phyloP scores from a whole-genome alignment of 2,888 invertebrate genomes.

The Drosophila subquinaria region DNA sequence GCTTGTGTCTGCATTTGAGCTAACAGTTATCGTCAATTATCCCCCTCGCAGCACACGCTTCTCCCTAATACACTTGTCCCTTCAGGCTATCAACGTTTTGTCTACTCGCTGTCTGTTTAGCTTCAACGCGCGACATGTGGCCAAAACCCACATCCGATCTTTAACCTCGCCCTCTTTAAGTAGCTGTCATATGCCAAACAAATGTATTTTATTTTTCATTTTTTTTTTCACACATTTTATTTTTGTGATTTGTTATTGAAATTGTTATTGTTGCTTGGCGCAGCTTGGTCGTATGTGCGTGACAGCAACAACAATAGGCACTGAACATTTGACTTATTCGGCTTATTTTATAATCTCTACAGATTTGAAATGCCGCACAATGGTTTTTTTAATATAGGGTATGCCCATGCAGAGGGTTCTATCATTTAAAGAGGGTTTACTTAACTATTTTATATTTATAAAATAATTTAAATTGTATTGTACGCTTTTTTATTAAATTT shows the following conservation, averaged over 20 bases:
- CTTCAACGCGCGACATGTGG: conserved; percentile 28
- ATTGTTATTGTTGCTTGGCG: conserved; percentile 63
- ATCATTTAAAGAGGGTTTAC: background rate
- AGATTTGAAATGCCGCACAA: conserved; percentile 41
- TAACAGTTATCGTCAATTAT: conserved; percentile 21
- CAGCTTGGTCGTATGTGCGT: conserved; percentile 45
- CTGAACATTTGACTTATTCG: conserved; percentile 41
- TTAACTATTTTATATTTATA: too few species aligned
- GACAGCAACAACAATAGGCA: conserved; percentile 45
- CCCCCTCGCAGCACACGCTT: background rate
- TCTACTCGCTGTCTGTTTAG: conserved; percentile 53
- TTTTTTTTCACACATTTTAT: conserved; percentile 12
- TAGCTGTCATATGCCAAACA: conserved; percentile 59
- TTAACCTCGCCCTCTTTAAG: conserved; percentile 24
- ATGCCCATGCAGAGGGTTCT: background rate
- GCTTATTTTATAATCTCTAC: conserved; percentile 72
- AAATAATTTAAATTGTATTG: too few species aligned
- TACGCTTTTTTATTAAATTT: background rate
- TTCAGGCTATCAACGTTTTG: conserved; percentile 24
- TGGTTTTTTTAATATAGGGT: conserved; percentile 21
- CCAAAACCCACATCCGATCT: conserved; percentile 16
- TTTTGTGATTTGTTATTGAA: conserved; percentile 62
- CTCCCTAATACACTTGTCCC: background rate
- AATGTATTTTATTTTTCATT: conserved; percentile 20
- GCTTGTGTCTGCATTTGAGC: conserved; percentile 7